Conservation (phyloP, 2,113 vertebrate genomes). For the Picathartes gymnocephalus region DNA sequence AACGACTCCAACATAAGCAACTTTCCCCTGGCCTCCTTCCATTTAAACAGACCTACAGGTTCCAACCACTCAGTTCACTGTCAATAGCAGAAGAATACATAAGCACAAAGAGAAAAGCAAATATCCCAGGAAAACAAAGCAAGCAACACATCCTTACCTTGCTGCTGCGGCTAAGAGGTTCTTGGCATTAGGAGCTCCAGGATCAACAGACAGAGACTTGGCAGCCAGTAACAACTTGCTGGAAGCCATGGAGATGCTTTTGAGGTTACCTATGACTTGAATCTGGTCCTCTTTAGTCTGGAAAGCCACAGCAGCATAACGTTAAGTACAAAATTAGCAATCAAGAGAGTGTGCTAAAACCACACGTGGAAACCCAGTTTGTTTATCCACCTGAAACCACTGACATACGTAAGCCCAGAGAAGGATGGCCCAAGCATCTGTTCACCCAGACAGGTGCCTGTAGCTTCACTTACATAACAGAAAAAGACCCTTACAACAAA, state of each 20-base stretch:
- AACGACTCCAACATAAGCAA: not conserved
- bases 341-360: not conserved
- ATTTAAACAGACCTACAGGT: not conserved
- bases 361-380: not conserved
- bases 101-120: not conserved
- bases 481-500: not conserved
- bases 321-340: not conserved
- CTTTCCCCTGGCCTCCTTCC: not conserved
- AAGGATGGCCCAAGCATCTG: not conserved
- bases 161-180: conserved; percentile 96
- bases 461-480: not conserved
- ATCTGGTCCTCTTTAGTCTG: conserved; percentile 98
- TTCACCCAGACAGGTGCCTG: conserved; percentile 11
- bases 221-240: conserved; percentile 97
- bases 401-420: not conserved
- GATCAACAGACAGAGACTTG: conserved; percentile 97
- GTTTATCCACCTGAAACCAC: not conserved
- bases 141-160: conserved; percentile 74
- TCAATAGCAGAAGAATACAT: not conserved
- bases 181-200: conserved; percentile 95
- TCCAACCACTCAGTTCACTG: not conserved
- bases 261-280: conserved; percentile 97
- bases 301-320: not conserved
- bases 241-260: conserved; percentile 99
- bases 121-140: not conserved